Conservation (phyloP, 2,888 invertebrate genomes). For the Mechanitis mazaeus region DNA sequence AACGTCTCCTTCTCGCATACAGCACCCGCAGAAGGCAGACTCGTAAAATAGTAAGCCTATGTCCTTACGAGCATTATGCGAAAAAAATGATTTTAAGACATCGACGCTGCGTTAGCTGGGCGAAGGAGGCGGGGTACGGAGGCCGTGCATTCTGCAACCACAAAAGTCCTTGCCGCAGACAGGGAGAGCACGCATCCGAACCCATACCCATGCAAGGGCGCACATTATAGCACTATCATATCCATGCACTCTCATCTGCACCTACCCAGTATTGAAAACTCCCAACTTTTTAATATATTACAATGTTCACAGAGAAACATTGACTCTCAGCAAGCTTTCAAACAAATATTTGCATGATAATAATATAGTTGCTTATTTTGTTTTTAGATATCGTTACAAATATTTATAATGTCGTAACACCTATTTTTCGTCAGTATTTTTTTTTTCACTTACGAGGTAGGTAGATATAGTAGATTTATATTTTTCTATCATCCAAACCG, state of each 20-base stretch:
- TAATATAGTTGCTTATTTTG: conserved; percentile 18
- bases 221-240: conserved; percentile 14
- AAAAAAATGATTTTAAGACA: conserved; percentile 69
- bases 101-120: conserved; percentile 64
- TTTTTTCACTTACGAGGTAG: conserved; percentile 38
- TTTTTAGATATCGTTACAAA: conserved; percentile 19
- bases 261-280: conserved; percentile 5
- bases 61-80: conserved; percentile 77
- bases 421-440: conserved; percentile 21
- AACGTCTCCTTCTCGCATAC: conserved; percentile 89
- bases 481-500: conserved; percentile 63
- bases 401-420: conserved; percentile 18
- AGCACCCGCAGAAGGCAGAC: conserved; percentile 89
- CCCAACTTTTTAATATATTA: not conserved
- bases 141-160: conserved; percentile 53
- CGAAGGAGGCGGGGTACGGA: conserved; percentile 72
- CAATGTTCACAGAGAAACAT: conserved; percentile 5
- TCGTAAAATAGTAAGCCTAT: conserved; percentile 73
- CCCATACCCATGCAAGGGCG: conserved; percentile 53
- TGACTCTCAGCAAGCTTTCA: conserved; percentile 36
- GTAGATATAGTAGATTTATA: conserved; percentile 51
- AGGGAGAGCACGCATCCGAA: conserved; percentile 43
- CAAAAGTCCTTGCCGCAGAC: conserved; percentile 59
- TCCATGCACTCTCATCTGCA: conserved; percentile 14
- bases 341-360: conserved; percentile 37